These are phyloP conservation scores for Oryzias sinensis DNA, from an alignment of 2,797 vertebrate genomes.

Conservation along the genomic window DNA sequence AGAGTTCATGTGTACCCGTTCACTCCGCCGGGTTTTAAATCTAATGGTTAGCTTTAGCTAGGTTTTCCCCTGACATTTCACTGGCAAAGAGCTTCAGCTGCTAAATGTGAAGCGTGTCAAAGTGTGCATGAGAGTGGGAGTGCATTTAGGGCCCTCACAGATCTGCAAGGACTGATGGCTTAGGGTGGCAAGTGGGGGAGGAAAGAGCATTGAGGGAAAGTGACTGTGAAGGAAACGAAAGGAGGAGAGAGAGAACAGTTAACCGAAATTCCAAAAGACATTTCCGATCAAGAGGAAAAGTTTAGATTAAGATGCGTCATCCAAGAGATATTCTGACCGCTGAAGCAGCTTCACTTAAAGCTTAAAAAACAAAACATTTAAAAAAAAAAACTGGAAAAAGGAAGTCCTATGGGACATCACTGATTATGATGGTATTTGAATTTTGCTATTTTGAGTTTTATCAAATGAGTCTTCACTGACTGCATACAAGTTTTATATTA, in stretches of 20 bases:
- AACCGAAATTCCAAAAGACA: no score
- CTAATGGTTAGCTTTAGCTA: slow-evolving; percentile 58
- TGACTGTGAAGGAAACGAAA: slow-evolving; percentile 8
- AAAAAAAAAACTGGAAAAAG: no score
- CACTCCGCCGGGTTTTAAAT: slow-evolving; percentile 40
- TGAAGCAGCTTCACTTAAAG: no score
- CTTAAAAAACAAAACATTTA: no score
- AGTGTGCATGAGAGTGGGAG: slow-evolving; percentile 8
- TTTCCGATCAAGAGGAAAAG: no score
- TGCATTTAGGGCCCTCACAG: slow-evolving; percentile 12
- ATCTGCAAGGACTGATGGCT: slow-evolving; percentile 41
- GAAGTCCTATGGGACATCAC: no score
- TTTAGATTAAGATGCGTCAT: no score
- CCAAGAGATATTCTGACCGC: no score
- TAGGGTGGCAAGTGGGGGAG: slow-evolving; percentile 42
- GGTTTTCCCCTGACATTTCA: slow-evolving; percentile 55
- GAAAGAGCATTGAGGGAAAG: slow-evolving; percentile 6
- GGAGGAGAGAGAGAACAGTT: not conserved
- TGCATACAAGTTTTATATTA: no score
- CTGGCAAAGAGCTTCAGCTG: slow-evolving; percentile 44
- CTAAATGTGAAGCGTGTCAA: slow-evolving; percentile 18
- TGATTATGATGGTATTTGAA: no score
- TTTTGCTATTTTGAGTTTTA: no score
- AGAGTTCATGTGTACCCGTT: slow-evolving; percentile 2
- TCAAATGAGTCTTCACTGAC: no score